Evolutionary conservation across 1,140 invertebrate species (phyloP).

Genomic region (Philotrypesis tridentata): DNA sequence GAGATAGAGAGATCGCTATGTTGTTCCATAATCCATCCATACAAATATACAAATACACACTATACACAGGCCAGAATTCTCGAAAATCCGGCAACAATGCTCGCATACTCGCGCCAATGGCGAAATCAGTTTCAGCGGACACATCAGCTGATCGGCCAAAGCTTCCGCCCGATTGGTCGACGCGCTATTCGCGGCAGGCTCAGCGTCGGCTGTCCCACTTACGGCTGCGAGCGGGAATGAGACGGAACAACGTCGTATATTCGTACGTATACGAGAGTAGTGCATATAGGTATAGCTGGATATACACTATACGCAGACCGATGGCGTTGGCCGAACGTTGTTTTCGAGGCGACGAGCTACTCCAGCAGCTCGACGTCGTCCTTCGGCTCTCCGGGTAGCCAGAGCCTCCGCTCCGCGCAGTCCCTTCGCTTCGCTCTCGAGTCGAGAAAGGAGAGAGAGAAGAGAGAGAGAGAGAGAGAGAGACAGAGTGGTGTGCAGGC

Average conservation of each 20-base stretch:
- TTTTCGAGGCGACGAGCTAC: constrained; percentile 27
- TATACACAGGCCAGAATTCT: background rate
- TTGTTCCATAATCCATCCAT: too few relatives aligned
- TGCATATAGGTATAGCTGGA: background rate
- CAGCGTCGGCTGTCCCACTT: constrained; percentile 17
- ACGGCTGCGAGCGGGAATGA: background rate
- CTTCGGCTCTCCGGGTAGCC: background rate
- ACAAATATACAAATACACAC: too few relatives aligned
- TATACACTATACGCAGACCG: background rate
- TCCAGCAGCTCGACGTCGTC: constrained; percentile 10
- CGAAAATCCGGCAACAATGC: constrained; percentile 43
- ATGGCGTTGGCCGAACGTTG: constrained; percentile 37
- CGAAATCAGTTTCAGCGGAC: background rate
- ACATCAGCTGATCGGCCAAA: constrained; percentile 43
- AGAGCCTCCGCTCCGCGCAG: background rate
- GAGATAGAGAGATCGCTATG: too few relatives aligned
- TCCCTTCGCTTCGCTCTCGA: background rate
- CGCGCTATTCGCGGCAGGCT: background rate
- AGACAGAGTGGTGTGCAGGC: background rate
- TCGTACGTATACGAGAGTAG: background rate
- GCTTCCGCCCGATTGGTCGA: background rate
- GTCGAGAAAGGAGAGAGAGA: background rate
- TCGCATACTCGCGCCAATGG: background rate
- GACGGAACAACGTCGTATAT: background rate
- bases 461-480: background rate